Evolutionary conservation across 2,888 invertebrate species (phyloP).

Genomic region (Drosophila paranaensis): DNA sequence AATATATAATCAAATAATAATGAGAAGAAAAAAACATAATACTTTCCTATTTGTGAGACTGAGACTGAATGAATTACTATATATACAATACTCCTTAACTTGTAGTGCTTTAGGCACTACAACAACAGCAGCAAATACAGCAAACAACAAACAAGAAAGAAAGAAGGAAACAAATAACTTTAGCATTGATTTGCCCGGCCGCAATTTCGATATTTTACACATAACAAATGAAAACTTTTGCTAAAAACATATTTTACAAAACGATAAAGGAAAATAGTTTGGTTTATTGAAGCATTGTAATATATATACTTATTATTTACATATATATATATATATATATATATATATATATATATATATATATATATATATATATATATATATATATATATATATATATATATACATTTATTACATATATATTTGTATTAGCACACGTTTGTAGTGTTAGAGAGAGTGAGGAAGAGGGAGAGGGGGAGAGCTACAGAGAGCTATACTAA

Average conservation of each 20-base stretch:
- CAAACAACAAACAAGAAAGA: neutral
- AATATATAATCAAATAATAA: constrained; percentile 12
- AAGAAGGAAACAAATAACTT: constrained; percentile 6
- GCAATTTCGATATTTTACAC: constrained; percentile 53
- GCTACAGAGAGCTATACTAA: constrained; percentile 36
- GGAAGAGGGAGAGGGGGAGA: constrained; percentile 7
- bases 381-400: constrained; percentile 53
- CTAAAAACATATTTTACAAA: constrained; percentile 35
- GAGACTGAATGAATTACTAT: constrained; percentile 72
- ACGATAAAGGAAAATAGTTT: constrained; percentile 14
- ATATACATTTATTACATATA: too few relatives aligned
- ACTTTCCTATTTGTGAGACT: constrained; percentile 79
- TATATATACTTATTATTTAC: constrained; percentile 49
- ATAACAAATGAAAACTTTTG: constrained; percentile 38
- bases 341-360: neutral
- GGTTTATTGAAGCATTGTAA: constrained; percentile 59
- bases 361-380: constrained; percentile 41
- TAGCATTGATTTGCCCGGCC: constrained; percentile 44
- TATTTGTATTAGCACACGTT: constrained; percentile 55
- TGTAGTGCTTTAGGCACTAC: constrained; percentile 12
- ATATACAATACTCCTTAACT: constrained; percentile 55
- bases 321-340: constrained; percentile 53
- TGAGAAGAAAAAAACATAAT: constrained; percentile 48
- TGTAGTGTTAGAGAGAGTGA: constrained; percentile 55
- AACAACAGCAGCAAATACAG: constrained; percentile 13